Evolutionary conservation across 1,140 invertebrate genomes (phyloP).

Genomic region (Aradophagus sp.): DNA sequence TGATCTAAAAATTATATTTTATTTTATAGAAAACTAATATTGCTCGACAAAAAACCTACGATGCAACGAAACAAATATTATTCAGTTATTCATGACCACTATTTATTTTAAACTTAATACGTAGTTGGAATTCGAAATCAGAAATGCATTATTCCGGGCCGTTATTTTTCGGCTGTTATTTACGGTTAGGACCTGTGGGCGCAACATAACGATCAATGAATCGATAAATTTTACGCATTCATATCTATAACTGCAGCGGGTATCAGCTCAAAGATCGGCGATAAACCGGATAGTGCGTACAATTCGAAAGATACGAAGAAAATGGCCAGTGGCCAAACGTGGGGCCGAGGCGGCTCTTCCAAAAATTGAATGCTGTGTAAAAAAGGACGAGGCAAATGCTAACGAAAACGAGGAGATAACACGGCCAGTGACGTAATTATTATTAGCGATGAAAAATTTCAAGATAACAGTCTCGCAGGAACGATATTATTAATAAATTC

Average conservation of each 20-base stretch:
- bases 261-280: slow-evolving; percentile 31
- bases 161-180: too few species aligned
- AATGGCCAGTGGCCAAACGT: slow-evolving; percentile 42
- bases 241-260: slow-evolving; percentile 35
- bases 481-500: too few species aligned
- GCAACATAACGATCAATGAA: slow-evolving; percentile 17
- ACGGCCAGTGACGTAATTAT: slow-evolving; percentile 34
- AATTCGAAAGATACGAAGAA: slow-evolving; percentile 25
- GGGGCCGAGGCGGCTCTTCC: slow-evolving; percentile 7
- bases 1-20: too few species aligned
- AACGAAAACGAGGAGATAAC: slow-evolving; percentile 33
- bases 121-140: too few species aligned
- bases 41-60: too few species aligned
- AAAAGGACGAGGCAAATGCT: slow-evolving; percentile 15
- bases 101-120: too few species aligned
- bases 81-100: too few species aligned
- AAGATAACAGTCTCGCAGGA: too few species aligned
- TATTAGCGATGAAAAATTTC: slow-evolving; percentile 45
- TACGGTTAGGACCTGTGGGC: slow-evolving; percentile 30
- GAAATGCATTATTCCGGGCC: too few species aligned
- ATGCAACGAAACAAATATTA: too few species aligned
- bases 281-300: slow-evolving; percentile 33
- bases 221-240: slow-evolving; percentile 43
- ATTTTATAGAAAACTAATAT: too few species aligned
- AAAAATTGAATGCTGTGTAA: slow-evolving; percentile 47